Base-by-base conservation (phyloP, 1,140 invertebrate species). In the Phocides pigmalion region DNA sequence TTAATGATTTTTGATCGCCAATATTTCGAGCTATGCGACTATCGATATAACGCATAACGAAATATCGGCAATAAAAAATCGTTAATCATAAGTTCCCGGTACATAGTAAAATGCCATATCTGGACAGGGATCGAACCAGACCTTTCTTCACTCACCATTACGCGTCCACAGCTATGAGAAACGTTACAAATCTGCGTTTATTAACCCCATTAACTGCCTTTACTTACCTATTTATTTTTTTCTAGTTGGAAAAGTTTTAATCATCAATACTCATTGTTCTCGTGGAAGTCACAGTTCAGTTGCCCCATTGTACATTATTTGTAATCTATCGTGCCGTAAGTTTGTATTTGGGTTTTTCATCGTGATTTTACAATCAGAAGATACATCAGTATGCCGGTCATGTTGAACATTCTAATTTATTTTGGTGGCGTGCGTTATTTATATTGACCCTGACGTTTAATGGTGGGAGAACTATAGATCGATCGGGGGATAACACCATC, bases 381-480 rank as follows among this genome's bases (percentile, higher is more conserved):
- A 11, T 12, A 46, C 42, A 46, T n/a, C 15, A 19, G 19, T 8
- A 39, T 14, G 16, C 17, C 12, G 19, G 3, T 17, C 6, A n/a
- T 12, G 35, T 39, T 46, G 17, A 4, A 46, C 42, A 46, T 46
- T 46, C 16, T 46, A 46, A 46, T 46, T n/a, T 46, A 46, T 46
- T 46, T 46, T 19, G 42, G 12, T n/a, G 17, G 42, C 42, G 17
- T 20, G 15, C 19, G 35, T 39, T 39, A 39, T 39, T n/a, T 39
- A 39, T 39, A 39, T 39, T 39, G 35, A 39, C 35, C 35, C 35
- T 39, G 35, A 14, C 12, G 8, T n/a, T 2, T 39, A 39, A 39
- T 14, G 9, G 4, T 12, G 1, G n/a, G 9, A 2, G 3, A 39
- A 39, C n/a, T 39, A 20, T 46, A 3, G 11, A 20, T 46, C n/a